Evolutionary conservation across 2,113 vertebrate species (phyloP).

Genomic region (Rhinoptilus africanus): DNA sequence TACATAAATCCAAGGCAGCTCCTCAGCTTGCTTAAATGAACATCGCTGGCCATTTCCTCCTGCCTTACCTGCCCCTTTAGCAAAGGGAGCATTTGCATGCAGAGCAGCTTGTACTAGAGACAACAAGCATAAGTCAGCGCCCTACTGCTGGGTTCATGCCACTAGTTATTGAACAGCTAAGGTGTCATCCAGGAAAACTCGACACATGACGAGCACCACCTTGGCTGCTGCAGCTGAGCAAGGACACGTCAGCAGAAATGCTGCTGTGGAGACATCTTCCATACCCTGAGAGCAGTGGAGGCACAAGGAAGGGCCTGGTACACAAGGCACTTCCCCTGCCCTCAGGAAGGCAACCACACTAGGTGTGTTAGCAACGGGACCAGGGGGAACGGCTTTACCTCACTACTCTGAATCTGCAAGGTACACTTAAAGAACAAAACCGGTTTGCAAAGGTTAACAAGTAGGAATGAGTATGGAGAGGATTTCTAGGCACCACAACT

Average conservation of each 20-base stretch:
- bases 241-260: neutral
- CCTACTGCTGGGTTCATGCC: neutral
- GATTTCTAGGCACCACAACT: neutral
- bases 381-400: neutral
- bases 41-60: neutral
- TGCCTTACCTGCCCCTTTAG: neutral
- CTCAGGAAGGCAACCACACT: neutral
- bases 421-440: neutral
- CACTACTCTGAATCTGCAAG: neutral
- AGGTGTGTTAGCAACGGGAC: neutral
- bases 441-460: neutral
- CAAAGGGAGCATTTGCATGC: neutral
- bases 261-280: neutral
- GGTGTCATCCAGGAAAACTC: neutral
- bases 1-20: neutral
- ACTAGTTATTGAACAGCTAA: neutral
- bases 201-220: neutral
- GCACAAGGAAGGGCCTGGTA: fast-evolving
- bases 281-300: neutral
- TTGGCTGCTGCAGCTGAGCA: neutral
- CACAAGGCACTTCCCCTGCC: neutral
- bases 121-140: neutral
- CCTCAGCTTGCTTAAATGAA: neutral
- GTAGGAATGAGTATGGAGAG: neutral
- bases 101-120: neutral